Evolutionary conservation across 1,140 invertebrate genomes (phyloP).

Genomic region (Nautilus pompilius): DNA sequence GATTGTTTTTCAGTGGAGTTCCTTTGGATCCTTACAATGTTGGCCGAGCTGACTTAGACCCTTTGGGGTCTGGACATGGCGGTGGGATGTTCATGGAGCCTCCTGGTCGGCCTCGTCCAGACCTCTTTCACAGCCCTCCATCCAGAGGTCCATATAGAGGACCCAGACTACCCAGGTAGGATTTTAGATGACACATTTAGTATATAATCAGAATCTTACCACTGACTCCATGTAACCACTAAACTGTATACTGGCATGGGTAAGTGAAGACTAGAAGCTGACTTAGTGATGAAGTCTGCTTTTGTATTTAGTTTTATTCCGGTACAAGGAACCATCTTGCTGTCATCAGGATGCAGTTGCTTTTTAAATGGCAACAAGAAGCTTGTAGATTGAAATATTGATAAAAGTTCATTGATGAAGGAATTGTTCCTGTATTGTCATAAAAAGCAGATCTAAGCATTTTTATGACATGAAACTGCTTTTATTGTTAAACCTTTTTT

Average conservation of each 20-base stretch:
- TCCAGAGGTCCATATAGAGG: constrained; percentile 28
- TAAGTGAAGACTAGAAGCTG: no score
- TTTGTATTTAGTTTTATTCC: no score
- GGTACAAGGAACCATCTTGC: no score
- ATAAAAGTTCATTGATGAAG: no score
- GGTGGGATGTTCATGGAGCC: constrained; percentile 75
- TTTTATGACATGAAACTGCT: background rate
- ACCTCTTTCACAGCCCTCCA: constrained; percentile 30
- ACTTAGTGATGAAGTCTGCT: no score
- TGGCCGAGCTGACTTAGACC: constrained; percentile 72
- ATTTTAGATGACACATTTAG: background rate
- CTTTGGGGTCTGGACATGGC: constrained; percentile 60
- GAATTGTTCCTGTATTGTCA: no score
- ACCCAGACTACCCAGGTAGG: background rate
- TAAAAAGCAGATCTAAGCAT: no score
- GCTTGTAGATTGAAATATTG: no score
- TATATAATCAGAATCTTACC: background rate
- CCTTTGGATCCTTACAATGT: constrained; percentile 57
- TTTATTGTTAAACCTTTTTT: background rate
- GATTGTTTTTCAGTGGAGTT: constrained; percentile 23
- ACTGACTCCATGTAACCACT: no score
- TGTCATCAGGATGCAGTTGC: no score
- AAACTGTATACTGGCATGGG: no score
- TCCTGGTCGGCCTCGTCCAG: constrained; percentile 35
- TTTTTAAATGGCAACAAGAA: no score